Conservation (phyloP, 2,888 invertebrate species). For the Mystacides longicornis region DNA sequence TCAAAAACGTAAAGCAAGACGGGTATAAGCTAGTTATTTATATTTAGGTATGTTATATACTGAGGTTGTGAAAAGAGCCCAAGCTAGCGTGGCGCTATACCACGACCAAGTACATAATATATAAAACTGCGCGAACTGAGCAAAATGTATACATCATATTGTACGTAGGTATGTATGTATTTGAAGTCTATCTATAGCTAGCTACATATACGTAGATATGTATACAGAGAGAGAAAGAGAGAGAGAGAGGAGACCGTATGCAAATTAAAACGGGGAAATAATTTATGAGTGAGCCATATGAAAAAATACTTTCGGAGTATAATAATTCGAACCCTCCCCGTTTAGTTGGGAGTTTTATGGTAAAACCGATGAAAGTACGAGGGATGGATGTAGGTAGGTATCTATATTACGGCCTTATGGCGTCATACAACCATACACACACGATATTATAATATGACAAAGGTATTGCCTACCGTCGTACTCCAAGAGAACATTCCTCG, state of each 20-base stretch:
- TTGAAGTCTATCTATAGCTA: background rate
- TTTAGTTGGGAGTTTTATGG: constrained; percentile 3
- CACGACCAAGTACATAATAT: too few species aligned
- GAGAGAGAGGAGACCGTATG: constrained; percentile 16
- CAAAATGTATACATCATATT: background rate
- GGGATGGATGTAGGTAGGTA: background rate
- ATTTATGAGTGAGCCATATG: constrained; percentile 22
- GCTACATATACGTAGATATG: background rate
- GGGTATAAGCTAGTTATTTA: too few species aligned
- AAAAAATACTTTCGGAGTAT: constrained; percentile 14
- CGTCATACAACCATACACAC: too few species aligned
- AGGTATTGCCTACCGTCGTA: background rate
- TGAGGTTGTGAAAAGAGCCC: too few species aligned
- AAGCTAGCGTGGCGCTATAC: too few species aligned
- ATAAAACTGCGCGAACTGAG: too few species aligned
- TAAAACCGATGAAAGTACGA: constrained; percentile 12
- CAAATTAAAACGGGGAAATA: constrained; percentile 26
- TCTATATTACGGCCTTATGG: too few species aligned
- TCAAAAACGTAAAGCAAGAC: too few species aligned
- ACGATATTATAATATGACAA: background rate
- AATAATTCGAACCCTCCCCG: constrained; percentile 14
- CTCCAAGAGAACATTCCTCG: background rate
- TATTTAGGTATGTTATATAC: too few species aligned
- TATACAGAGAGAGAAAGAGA: background rate
- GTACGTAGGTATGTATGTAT: background rate